Conservation (phyloP, 2,797 vertebrate species). For the Tangara arthus region DNA sequence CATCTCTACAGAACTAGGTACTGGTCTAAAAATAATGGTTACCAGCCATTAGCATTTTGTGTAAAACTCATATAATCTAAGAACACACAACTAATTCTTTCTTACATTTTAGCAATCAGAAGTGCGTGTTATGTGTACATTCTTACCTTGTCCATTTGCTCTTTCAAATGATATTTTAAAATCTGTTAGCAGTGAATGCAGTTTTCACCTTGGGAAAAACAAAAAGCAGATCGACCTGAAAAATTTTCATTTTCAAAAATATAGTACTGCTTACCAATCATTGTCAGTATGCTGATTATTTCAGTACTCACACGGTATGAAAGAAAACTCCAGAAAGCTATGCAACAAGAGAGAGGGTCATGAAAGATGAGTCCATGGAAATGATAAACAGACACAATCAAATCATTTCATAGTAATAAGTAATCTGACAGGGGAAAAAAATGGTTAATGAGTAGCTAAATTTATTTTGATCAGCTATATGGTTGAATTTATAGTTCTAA, state of each 20-base stretch:
- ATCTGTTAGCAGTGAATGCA: background rate
- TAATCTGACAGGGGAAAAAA: background rate
- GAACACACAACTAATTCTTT: background rate
- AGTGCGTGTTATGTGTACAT: background rate
- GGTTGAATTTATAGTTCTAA: background rate
- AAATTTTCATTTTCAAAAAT: background rate
- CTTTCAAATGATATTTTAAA: background rate
- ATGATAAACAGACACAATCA: background rate
- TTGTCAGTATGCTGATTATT: background rate
- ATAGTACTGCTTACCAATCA: background rate
- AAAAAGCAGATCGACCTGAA: background rate
- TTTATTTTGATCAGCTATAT: background rate
- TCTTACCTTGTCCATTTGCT: background rate
- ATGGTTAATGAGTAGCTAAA: background rate
- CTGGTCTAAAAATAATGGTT: background rate
- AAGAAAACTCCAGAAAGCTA: background rate
- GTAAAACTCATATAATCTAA: background rate
- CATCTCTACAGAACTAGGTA: background rate
- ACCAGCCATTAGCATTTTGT: background rate
- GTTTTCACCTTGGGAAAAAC: background rate
- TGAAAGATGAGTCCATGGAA: background rate
- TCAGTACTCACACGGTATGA: background rate
- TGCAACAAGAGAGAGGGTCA: background rate
- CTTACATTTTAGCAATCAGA: background rate
- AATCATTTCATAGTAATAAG: background rate